These are phyloP conservation scores for Thaumatotibia leucotreta DNA, from an alignment of 1,140 invertebrate genomes.

Conservation along the genomic window DNA sequence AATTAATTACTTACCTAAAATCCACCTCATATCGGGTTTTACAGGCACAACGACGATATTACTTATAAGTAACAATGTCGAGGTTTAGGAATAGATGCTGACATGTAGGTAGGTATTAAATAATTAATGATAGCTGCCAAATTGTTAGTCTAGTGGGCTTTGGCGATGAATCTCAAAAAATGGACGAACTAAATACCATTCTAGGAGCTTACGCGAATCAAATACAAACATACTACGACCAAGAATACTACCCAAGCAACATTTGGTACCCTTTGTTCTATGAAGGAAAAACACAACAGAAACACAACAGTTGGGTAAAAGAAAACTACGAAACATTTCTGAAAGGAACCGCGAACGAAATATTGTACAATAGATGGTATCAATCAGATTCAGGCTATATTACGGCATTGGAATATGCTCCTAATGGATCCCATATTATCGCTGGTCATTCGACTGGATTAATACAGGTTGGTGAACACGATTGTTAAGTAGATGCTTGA, in stretches of 20 bases:
- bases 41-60: too few relatives aligned
- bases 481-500: background rate
- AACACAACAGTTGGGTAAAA: slow-evolving; percentile 43
- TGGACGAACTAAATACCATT: slow-evolving; percentile 40
- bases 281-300: slow-evolving; percentile 22
- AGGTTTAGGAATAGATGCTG: too few relatives aligned
- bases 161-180: slow-evolving; percentile 17
- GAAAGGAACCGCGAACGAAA: slow-evolving; percentile 45
- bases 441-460: slow-evolving; percentile 58
- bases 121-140: too few relatives aligned
- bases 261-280: slow-evolving; percentile 62
- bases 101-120: too few relatives aligned
- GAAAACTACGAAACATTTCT: slow-evolving; percentile 49
- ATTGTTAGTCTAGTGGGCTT: slow-evolving; percentile 41
- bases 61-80: too few relatives aligned
- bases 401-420: slow-evolving; percentile 47
- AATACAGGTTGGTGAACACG: slow-evolving; percentile 47
- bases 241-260: slow-evolving; percentile 31
- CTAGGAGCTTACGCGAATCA: slow-evolving; percentile 35
- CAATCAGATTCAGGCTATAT: slow-evolving; percentile 50
- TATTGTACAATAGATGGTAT: slow-evolving; percentile 54
- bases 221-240: slow-evolving; percentile 42
- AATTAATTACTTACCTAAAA: too few relatives aligned
- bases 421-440: slow-evolving; percentile 50
- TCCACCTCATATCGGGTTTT: too few relatives aligned